Conservation (phyloP, 2,113 vertebrate species). For the Microcebus lehilahytsara region DNA sequence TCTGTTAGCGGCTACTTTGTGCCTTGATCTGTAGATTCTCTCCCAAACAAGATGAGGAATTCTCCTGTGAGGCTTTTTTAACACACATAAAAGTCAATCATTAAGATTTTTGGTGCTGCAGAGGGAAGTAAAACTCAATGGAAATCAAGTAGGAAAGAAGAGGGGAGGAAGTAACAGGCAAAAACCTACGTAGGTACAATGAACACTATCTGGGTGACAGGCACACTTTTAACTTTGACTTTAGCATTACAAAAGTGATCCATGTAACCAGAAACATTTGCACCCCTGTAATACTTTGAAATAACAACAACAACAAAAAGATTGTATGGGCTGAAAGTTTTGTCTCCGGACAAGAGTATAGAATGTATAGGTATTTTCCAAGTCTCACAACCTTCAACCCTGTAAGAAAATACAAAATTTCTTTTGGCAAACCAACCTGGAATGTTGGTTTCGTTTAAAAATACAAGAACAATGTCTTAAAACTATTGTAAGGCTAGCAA, state of each 20-base stretch:
- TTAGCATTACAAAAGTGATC: too few species aligned
- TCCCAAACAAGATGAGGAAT: not conserved
- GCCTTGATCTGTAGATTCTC: not conserved
- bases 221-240: too few species aligned
- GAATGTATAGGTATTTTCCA: not conserved
- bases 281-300: too few species aligned
- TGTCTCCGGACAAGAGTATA: not conserved
- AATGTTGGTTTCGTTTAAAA: conserved; percentile 32
- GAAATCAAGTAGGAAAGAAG: too few species aligned
- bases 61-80: conserved; percentile 26
- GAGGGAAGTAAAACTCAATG: too few species aligned
- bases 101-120: not conserved
- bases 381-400: not conserved
- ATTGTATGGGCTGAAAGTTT: conserved; percentile 17
- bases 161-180: too few species aligned
- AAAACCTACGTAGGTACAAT: too few species aligned
- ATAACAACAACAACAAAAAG: too few species aligned
- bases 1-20: not conserved
- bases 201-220: too few species aligned
- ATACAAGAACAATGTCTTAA: not conserved
- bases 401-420: not conserved
- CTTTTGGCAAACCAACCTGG: not conserved
- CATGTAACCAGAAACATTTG: too few species aligned
- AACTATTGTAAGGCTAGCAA: not conserved
- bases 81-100: not conserved